Evolutionary conservation across 2,888 invertebrate species (phyloP).

Genomic region (Lottia gigantea): DNA sequence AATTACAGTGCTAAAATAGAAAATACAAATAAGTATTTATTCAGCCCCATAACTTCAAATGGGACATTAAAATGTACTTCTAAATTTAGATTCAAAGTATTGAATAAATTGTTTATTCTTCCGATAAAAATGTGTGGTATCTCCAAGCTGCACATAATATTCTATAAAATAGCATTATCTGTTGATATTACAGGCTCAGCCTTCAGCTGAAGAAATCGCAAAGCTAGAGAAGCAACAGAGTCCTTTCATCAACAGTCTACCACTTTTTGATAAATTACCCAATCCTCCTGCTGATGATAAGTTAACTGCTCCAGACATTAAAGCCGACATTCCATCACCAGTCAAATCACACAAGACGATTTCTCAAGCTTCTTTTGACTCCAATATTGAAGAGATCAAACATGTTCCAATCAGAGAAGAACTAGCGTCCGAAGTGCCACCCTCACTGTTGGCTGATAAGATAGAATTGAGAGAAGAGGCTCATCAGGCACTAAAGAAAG

Average conservation of each 20-base stretch:
- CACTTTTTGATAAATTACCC: not conserved
- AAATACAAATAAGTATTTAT: too few species aligned
- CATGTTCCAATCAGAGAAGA: constrained; percentile 1
- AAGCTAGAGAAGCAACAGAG: too few species aligned
- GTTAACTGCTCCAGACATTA: not conserved
- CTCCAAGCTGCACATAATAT: too few species aligned
- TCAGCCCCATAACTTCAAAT: too few species aligned
- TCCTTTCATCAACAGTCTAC: not conserved
- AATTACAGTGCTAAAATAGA: too few species aligned
- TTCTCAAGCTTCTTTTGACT: not conserved
- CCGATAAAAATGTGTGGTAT: too few species aligned
- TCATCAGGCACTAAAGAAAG: not conserved
- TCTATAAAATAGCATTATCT: too few species aligned
- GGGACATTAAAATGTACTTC: too few species aligned
- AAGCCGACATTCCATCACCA: not conserved
- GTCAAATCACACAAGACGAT: not conserved
- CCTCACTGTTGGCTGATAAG: not conserved
- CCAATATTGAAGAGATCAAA: not conserved
- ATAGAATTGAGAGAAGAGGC: not conserved
- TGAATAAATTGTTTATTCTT: too few species aligned
- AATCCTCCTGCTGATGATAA: not conserved
- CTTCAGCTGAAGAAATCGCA: too few species aligned
- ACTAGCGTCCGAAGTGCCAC: not conserved
- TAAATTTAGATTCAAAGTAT: too few species aligned
- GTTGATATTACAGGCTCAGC: too few species aligned